Base-by-base conservation (phyloP, 1,140 invertebrate species). In the Aphelenchoides avenae region DNA sequence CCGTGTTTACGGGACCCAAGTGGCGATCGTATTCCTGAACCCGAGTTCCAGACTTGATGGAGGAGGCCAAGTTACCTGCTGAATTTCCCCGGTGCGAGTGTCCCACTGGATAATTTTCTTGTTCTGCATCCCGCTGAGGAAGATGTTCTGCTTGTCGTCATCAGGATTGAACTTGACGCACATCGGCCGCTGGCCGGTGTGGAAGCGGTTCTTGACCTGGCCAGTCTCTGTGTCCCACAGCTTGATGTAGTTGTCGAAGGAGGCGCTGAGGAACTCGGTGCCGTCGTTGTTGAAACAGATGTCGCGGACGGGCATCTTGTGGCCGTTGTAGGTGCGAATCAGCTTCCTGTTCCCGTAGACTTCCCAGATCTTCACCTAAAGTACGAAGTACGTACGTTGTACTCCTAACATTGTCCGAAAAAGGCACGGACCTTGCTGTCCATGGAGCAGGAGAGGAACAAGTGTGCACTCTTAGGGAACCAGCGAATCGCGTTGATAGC, bases 71-170 rank as follows among this genome's bases (percentile, higher is more conserved):
- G 15, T 9, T 27, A 60, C 57, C 60, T 73, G 70, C 22, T 89
- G 89, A 72, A 97, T 87, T 80, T 97, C 92, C 11, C 90, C 91
- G 50, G 86, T 87, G 47, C 94, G 81, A 6, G 84, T 87, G 78
- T 99, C 95, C 92, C 93, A 99, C 87, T 93, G 79, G 49, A 81
- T 62, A 73, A 99, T 98, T 81, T 98, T 98, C 75, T 99, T 99
- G 77, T 98, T 93, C 3, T 91, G 91, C 18, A 92, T 98, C 53
- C 95, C 95, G 64, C 91, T 89, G 2, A 98, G 89, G 82, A 99
- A 97, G 2, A 97, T 82, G 81, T 97, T 86, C 74, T 97, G 92
- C 68, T 96, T 97, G 68, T 94, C 91, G 29, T 86, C 85, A 74
- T 98, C 92, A 0, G 94, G 93, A 81, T 99, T 88, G 77, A 96